Evolutionary conservation across 2,888 invertebrate genomes (phyloP).

Genomic region (Marronus borbonicus): DNA sequence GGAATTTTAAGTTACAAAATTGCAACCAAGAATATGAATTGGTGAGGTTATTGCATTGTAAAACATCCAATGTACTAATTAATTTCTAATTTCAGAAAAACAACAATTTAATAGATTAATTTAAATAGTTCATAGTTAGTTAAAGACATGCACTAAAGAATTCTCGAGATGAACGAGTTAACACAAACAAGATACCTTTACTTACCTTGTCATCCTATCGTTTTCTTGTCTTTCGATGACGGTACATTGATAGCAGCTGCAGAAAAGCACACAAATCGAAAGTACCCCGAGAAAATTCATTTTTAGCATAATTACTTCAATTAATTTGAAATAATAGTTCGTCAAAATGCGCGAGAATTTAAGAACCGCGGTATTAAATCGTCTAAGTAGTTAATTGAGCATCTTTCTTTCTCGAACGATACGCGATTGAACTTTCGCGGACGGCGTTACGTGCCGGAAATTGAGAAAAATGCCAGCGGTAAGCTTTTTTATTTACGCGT

Average conservation of each 20-base stretch:
- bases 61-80: too few species aligned
- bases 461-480: constrained; percentile 20
- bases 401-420: background rate
- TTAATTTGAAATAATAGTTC: background rate
- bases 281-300: background rate
- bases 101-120: too few species aligned
- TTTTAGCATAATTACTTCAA: background rate
- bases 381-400: background rate
- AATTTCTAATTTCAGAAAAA: background rate
- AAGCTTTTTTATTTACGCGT: constrained; percentile 37
- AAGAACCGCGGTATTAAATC: background rate
- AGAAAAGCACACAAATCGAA: background rate
- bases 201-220: background rate
- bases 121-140: background rate
- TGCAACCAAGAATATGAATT: background rate
- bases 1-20: background rate
- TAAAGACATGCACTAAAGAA: background rate
- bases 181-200: background rate
- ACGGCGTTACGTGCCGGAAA: constrained; percentile 16
- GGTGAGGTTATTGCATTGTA: too few species aligned
- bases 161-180: background rate
- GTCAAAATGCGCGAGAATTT: background rate
- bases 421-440: constrained; percentile 14
- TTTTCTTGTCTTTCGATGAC: background rate
- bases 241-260: background rate